Evolutionary conservation across 1,140 invertebrate genomes (phyloP).

Genomic region (Asobara japonica): DNA sequence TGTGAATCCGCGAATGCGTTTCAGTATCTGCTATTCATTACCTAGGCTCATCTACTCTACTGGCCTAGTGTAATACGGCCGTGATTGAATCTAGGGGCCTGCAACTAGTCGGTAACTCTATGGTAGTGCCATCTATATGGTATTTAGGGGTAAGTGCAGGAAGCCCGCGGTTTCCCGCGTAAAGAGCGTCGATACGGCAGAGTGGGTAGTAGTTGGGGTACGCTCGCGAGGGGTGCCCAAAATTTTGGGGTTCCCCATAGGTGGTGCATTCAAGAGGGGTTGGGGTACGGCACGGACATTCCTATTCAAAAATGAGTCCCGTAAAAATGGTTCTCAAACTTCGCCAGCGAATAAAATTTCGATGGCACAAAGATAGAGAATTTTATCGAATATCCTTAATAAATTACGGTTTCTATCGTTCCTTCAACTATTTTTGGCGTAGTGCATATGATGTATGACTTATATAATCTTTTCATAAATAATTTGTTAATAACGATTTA

Average conservation of each 20-base stretch:
- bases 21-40: background rate
- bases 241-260: background rate
- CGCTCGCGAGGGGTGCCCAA: constrained; percentile 50
- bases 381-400: too few species aligned
- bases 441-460: too few species aligned
- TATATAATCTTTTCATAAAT: too few species aligned
- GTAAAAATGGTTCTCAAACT: background rate
- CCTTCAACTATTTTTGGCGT: too few species aligned
- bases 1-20: too few species aligned
- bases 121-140: constrained; percentile 54
- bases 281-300: background rate
- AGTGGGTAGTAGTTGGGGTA: constrained; percentile 30
- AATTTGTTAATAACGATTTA: too few species aligned
- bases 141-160: constrained; percentile 19
- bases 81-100: background rate
- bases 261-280: background rate
- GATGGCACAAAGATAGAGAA: background rate
- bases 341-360: background rate
- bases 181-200: constrained; percentile 59
- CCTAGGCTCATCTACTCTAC: background rate
- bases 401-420: too few species aligned
- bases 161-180: too few species aligned
- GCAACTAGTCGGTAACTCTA: constrained; percentile 46
- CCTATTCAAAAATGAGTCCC: background rate
- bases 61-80: constrained; percentile 22